Evolutionary conservation across 1,140 invertebrate genomes (phyloP), one percentile per base, ranked within the genome.

Genomic region (Pollicipes pollicipes): DNA sequence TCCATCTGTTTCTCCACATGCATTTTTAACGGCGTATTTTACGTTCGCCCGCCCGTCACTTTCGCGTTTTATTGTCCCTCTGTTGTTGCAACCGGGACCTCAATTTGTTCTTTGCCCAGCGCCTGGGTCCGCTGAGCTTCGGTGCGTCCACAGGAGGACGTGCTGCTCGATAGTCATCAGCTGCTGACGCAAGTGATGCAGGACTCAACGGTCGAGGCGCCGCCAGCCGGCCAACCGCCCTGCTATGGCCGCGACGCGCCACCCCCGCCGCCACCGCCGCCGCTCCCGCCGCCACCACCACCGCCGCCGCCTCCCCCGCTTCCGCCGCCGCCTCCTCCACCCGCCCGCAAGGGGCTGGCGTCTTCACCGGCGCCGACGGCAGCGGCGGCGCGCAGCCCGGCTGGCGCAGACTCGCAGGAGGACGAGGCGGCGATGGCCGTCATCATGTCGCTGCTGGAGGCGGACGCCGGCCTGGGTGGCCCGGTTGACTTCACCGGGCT

Each of bases 361-460:
- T n/a, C n/a, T n/a, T n/a, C n/a, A n/a, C n/a, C n/a, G n/a, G n/a
- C n/a, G 45, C 13, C 10, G 10, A 2, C 45, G 8, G 45, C 10
- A 10, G 45, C 13, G 45, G 45, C 45, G 45, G 45, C 45, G 45
- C 45, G 24, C 10, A 58, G 45, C 45, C 45, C 45, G 45, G 45
- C 45, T 2, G 45, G 75, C 82, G 77, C 75, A 86, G 83, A 77
- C 82, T 78, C 75, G 78, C 83, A 70, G 77, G 78, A 91, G 76
- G 90, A 93, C 75, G 90, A 94, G 76, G 91, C 91, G 28, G 90
- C 90, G 1, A 93, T 94, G 89, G 90, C 91, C 10, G 90, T 94
- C 32, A 91, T 95, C 72, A 93, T 95, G 91, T 92, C 89, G 79
- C 82, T 94, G 26, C 80, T 94, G 37, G 91, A 94, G 80, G 90